Evolutionary conservation across 1,140 invertebrate species (phyloP).

Genomic region (Drosophila subobscura): DNA sequence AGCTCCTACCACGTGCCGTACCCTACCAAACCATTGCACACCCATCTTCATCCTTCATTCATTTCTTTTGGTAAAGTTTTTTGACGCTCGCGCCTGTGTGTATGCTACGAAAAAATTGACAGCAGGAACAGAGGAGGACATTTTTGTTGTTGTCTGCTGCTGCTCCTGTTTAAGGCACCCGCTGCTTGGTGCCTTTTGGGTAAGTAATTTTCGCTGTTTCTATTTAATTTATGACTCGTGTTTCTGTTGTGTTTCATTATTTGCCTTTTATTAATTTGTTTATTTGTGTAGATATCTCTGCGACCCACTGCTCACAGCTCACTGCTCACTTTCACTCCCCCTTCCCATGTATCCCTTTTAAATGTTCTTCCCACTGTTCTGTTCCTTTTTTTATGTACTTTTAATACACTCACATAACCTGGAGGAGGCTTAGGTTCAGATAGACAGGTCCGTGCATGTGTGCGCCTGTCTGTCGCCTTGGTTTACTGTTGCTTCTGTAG

Average conservation of each 20-base stretch:
- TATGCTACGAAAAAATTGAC: conserved; percentile 81
- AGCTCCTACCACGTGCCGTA: conserved; percentile 10
- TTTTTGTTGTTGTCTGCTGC: conserved; percentile 27
- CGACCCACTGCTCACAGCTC: conserved; percentile 15
- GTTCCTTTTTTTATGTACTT: conserved; percentile 57
- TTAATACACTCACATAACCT: conserved; percentile 63
- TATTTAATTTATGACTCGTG: conserved; percentile 80
- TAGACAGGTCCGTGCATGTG: conserved; percentile 52
- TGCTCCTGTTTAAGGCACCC: conserved; percentile 11
- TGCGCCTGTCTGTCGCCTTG: conserved; percentile 38
- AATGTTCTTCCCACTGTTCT: conserved; percentile 21
- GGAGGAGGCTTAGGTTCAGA: conserved; percentile 31
- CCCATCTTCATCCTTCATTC: conserved; percentile 8
- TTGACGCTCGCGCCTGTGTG: conserved; percentile 62
- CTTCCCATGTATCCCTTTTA: conserved; percentile 25
- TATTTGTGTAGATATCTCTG: conserved; percentile 61
- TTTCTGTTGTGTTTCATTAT: conserved; percentile 68
- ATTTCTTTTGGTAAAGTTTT: conserved; percentile 46
- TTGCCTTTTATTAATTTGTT: conserved; percentile 81
- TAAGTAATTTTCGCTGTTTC: conserved; percentile 81
- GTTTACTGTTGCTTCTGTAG: conserved; percentile 62
- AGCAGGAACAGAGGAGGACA: conserved; percentile 67
- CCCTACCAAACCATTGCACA: neutral
- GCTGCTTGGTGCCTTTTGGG: conserved; percentile 37
- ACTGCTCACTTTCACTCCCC: conserved; percentile 42